A percentile compares a stretch with the other conserved stretches of the same genome.
Evolutionary conservation across 2,888 invertebrate genomes (phyloP).

Genomic region (Hoplodrina blanda): DNA sequence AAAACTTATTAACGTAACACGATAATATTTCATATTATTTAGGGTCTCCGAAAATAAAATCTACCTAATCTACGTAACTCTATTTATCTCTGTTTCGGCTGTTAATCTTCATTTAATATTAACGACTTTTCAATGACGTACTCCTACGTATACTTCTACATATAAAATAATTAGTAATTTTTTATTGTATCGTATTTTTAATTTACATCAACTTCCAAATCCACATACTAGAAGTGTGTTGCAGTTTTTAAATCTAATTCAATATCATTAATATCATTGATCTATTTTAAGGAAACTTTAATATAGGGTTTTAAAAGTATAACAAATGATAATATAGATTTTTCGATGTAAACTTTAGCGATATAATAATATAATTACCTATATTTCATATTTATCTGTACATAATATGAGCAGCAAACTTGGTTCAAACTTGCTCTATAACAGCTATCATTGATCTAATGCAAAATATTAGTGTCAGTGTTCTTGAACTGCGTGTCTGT

Average conservation of each 20-base stretch:
- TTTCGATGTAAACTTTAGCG: background rate
- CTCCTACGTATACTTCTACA: constrained; percentile 47
- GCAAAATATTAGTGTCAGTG: background rate
- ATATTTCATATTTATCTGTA: background rate
- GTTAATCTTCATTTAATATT: background rate
- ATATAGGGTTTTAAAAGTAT: background rate
- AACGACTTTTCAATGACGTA: constrained; percentile 1
- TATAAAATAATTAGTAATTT: background rate
- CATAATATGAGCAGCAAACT: constrained; percentile 18
- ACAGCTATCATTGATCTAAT: background rate
- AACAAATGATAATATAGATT: background rate
- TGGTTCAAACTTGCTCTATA: constrained; percentile 16
- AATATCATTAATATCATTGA: too few species aligned
- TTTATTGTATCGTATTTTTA: background rate
- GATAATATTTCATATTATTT: too few species aligned
- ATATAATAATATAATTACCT: background rate
- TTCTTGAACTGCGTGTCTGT: background rate
- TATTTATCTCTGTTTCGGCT: background rate
- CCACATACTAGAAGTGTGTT: background rate
- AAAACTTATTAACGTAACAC: too few species aligned
- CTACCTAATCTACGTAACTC: background rate
- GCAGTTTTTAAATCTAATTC: background rate
- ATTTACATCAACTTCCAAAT: background rate
- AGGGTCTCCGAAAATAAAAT: too few species aligned
- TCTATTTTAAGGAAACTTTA: background rate